A percentile compares a stretch with the other conserved stretches of the same genome.
Evolutionary conservation across 2,888 invertebrate species (phyloP).

Genomic region (Syrista parreyssii): DNA sequence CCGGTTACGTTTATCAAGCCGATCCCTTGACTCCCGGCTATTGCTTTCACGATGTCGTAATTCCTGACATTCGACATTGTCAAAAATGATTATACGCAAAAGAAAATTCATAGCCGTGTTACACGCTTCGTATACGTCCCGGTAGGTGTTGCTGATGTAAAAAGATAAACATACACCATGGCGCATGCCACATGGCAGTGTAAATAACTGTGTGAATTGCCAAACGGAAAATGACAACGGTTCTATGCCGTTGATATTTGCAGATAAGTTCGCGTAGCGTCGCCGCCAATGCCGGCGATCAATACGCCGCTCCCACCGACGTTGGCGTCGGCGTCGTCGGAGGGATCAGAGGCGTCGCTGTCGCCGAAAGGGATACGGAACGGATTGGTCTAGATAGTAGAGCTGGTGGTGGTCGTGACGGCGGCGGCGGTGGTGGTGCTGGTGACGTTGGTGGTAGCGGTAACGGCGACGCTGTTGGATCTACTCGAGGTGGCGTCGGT

Average conservation of each 20-base stretch:
- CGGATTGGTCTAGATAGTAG: background rate
- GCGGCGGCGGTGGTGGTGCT: slow-evolving; percentile 6
- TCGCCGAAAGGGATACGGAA: slow-evolving; percentile 28
- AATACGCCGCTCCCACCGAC: slow-evolving; percentile 19
- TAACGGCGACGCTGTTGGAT: slow-evolving; percentile 11
- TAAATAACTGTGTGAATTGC: background rate
- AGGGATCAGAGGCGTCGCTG: slow-evolving; percentile 42
- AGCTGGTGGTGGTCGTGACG: slow-evolving; percentile 9
- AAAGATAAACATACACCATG: background rate
- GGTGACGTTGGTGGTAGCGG: slow-evolving; percentile 9
- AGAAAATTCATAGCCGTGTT: background rate
- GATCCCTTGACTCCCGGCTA: background rate
- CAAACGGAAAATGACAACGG: background rate
- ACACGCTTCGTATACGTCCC: background rate
- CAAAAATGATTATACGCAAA: background rate
- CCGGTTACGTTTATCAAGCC: background rate
- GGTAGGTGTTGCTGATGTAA: background rate
- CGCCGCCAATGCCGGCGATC: slow-evolving; percentile 18
- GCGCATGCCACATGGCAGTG: background rate
- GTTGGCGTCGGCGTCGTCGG: slow-evolving; percentile 36
- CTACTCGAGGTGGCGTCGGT: slow-evolving; percentile 2
- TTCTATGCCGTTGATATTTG: slow-evolving; percentile 7
- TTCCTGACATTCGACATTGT: background rate
- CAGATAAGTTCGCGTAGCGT: slow-evolving; percentile 23
- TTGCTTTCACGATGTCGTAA: background rate